Conservation (phyloP, 2,888 invertebrate genomes). For the Chesias legatella region DNA sequence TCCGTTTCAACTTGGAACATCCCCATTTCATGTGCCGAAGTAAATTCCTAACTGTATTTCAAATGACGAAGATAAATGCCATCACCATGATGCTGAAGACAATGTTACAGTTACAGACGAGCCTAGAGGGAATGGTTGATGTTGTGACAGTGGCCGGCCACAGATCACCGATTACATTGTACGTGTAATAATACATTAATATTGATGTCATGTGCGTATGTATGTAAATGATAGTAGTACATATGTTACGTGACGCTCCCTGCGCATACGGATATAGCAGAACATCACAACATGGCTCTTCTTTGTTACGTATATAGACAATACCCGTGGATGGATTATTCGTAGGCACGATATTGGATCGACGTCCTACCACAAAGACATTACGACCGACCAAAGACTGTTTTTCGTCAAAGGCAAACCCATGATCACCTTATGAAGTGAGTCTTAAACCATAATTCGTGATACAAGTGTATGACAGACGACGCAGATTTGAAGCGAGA, state of each 20-base stretch:
- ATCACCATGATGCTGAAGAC: slow-evolving; percentile 5
- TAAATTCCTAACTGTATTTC: slow-evolving; percentile 2
- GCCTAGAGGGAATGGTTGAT: slow-evolving; percentile 13
- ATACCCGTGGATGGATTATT: slow-evolving; percentile 37
- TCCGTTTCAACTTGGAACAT: background rate
- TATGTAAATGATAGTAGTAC: slow-evolving; percentile 48
- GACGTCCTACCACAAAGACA: too few relatives aligned
- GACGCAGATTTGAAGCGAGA: too few relatives aligned
- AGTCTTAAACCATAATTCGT: too few relatives aligned
- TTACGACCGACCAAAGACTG: too few relatives aligned
- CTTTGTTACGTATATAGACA: slow-evolving; percentile 26
- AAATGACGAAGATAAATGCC: background rate
- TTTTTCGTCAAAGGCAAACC: too few relatives aligned
- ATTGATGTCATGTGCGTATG: slow-evolving; percentile 59
- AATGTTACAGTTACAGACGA: slow-evolving; percentile 13
- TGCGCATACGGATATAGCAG: slow-evolving; percentile 43
- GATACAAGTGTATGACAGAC: too few relatives aligned
- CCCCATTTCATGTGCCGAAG: background rate
- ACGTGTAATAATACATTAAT: slow-evolving; percentile 22
- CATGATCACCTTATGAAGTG: too few relatives aligned
- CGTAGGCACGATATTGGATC: too few relatives aligned
- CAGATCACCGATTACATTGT: slow-evolving; percentile 3
- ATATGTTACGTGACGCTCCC: slow-evolving; percentile 47
- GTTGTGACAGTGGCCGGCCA: slow-evolving; percentile 25
- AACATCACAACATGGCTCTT: slow-evolving; percentile 33